These are phyloP conservation scores for Calephelis nemesis DNA, from an alignment of 1,140 invertebrate species.

Conservation along the genomic window DNA sequence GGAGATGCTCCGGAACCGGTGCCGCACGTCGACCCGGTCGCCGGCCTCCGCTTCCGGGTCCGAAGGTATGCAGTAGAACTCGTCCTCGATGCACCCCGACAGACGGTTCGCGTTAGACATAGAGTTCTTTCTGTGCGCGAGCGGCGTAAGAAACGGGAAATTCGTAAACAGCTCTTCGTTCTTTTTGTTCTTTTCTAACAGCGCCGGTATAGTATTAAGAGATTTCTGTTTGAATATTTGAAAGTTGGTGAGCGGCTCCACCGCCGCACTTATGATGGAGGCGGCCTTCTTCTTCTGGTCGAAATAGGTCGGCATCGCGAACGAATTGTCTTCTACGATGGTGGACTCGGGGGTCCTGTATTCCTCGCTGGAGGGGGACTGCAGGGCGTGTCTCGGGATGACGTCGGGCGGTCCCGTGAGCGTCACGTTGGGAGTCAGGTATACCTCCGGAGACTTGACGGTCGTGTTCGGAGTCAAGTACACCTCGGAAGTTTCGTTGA, in stretches of 20 bases:
- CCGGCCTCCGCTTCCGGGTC: conserved; percentile 53
- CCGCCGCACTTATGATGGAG: conserved; percentile 53
- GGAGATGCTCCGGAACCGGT: conserved; percentile 52
- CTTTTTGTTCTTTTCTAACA: conserved; percentile 53
- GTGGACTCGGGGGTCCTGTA: conserved; percentile 66
- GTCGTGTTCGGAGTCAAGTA: conserved; percentile 64
- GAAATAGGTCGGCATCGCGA: conserved; percentile 74
- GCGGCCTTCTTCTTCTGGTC: conserved; percentile 65
- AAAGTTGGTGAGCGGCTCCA: conserved; percentile 70
- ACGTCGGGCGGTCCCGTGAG: conserved; percentile 58
- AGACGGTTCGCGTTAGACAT: conserved; percentile 52
- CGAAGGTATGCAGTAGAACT: conserved; percentile 71
- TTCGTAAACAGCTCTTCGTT: conserved; percentile 73
- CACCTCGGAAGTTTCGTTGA: conserved; percentile 54
- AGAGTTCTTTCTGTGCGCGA: conserved; percentile 74
- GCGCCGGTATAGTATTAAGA: conserved; percentile 69
- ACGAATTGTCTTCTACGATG: conserved; percentile 48
- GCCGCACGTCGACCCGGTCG: conserved; percentile 51
- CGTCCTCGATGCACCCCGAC: conserved; percentile 70
- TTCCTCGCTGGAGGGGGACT: conserved; percentile 52
- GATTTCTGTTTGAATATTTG: conserved; percentile 77
- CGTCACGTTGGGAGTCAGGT: conserved; percentile 60
- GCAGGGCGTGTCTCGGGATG: conserved; percentile 46
- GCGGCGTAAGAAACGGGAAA: conserved; percentile 76
- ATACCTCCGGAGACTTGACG: conserved; percentile 47